phyloP scores from a whole-genome alignment of 2,888 invertebrate species.

The Leucoptera coffeella region DNA sequence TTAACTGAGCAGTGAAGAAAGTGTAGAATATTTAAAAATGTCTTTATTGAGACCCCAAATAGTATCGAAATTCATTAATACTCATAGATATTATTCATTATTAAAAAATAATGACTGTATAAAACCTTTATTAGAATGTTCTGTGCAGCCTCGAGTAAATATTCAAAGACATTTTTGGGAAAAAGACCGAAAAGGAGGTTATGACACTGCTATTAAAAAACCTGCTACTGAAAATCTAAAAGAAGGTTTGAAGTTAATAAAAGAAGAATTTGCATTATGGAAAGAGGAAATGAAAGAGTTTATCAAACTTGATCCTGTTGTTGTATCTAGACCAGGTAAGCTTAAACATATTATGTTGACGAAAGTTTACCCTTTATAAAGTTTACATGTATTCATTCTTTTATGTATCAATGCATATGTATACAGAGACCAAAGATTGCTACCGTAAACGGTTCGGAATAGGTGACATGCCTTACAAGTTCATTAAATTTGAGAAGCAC shows the following conservation, averaged over 20 bases:
- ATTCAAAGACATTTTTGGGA: conserved; percentile 47
- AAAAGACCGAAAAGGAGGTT: conserved; percentile 55
- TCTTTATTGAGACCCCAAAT: conserved; percentile 12
- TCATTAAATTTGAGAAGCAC: too few relatives aligned
- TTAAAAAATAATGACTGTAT: conserved; percentile 10
- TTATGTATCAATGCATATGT: too few relatives aligned
- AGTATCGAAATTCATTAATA: conserved; percentile 10
- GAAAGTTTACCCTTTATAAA: too few relatives aligned
- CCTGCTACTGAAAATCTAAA: conserved; percentile 50
- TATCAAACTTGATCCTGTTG: conserved; percentile 56
- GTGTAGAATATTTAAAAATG: conserved; percentile 9
- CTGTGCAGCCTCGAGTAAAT: conserved; percentile 1
- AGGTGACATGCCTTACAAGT: too few relatives aligned
- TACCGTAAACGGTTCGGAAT: too few relatives aligned
- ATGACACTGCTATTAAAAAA: conserved; percentile 28
- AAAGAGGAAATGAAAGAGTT: conserved; percentile 61
- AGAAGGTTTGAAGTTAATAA: conserved; percentile 60
- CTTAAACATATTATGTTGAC: conserved; percentile 9
- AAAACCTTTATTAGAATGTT: conserved; percentile 1
- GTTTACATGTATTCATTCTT: too few relatives aligned
- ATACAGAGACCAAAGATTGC: too few relatives aligned
- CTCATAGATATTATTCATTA: conserved; percentile 13
- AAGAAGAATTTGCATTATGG: conserved; percentile 60
- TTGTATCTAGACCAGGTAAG: conserved; percentile 48
- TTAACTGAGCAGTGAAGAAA: too few relatives aligned